A percentile compares a stretch with the other conserved stretches of the same genome.
Conservation (phyloP, 2,888 invertebrate species). For the Drosophila falleni region DNA sequence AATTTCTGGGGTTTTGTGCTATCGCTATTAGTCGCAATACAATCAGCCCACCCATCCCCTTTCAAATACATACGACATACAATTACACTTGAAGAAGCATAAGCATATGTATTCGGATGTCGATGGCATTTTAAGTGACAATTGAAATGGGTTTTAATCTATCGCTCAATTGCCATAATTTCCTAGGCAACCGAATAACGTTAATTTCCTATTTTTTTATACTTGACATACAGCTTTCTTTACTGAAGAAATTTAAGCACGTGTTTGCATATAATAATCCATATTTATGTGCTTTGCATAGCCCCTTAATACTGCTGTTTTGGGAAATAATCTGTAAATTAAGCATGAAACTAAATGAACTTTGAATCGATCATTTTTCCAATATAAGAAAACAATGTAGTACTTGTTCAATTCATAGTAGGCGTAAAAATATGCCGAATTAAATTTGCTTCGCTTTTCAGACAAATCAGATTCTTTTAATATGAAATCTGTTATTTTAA, state of each 20-base stretch:
- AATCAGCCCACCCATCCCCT: constrained; percentile 17
- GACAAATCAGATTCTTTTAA: neutral
- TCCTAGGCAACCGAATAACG: neutral
- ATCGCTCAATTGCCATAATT: constrained; percentile 1
- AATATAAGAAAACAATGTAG: no score
- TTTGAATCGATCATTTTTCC: no score
- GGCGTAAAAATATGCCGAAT: neutral
- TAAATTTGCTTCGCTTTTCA: neutral
- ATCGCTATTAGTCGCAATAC: constrained; percentile 26
- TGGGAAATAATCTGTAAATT: no score
- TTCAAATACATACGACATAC: neutral
- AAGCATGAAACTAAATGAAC: no score
- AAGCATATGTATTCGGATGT: constrained; percentile 6
- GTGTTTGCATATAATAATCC: no score
- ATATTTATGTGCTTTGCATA: neutral
- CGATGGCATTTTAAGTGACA: constrained; percentile 40
- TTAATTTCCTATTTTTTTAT: neutral
- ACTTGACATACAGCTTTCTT: neutral
- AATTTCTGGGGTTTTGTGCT: constrained; percentile 48
- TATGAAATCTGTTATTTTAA: constrained; percentile 3
- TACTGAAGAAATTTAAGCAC: no score
- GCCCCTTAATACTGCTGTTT: no score
- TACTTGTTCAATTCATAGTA: neutral
- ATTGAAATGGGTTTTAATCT: constrained; percentile 40
- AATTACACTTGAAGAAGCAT: neutral